These are phyloP conservation scores for Drosophila subpulchrella DNA, from an alignment of 1,140 invertebrate genomes.

Conservation along the genomic window DNA sequence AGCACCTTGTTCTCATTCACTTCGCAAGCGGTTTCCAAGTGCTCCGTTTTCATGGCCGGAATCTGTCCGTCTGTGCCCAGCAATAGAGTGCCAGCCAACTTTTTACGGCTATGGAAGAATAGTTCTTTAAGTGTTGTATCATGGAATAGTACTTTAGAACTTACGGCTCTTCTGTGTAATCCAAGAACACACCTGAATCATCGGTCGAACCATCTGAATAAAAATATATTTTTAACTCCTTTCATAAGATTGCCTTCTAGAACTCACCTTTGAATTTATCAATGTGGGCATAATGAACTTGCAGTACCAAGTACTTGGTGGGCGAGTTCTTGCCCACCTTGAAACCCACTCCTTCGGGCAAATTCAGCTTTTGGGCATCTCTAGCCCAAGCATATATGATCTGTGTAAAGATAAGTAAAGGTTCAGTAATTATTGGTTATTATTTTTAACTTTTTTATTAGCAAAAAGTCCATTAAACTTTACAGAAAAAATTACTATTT, in stretches of 20 bases:
- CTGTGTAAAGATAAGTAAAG: conserved; percentile 84
- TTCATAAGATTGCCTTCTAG: not conserved
- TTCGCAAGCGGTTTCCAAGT: conserved; percentile 95
- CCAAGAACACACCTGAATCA: conserved; percentile 92
- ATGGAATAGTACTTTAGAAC: conserved; percentile 56
- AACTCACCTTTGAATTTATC: conserved; percentile 88
- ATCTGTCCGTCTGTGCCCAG: conserved; percentile 93
- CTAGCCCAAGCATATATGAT: conserved; percentile 99
- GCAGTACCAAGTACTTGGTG: conserved; percentile 93
- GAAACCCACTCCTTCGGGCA: conserved; percentile 94
- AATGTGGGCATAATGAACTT: conserved; percentile 96
- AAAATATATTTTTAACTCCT: not conserved
- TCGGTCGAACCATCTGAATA: conserved; percentile 90
- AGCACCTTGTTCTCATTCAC: conserved; percentile 93
- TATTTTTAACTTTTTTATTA: not conserved
- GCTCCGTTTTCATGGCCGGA: conserved; percentile 88
- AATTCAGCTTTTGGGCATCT: conserved; percentile 93
- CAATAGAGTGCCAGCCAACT: conserved; percentile 94
- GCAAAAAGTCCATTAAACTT: not conserved
- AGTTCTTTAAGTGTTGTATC: not conserved
- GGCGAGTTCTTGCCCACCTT: conserved; percentile 90
- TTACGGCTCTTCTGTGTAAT: conserved; percentile 91
- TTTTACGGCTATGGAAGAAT: conserved; percentile 86
- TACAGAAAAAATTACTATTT: too few species aligned
- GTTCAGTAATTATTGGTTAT: not conserved